phyloP scores from a whole-genome alignment of 1,140 invertebrate species.

The Sesamia nonagrioides region DNA sequence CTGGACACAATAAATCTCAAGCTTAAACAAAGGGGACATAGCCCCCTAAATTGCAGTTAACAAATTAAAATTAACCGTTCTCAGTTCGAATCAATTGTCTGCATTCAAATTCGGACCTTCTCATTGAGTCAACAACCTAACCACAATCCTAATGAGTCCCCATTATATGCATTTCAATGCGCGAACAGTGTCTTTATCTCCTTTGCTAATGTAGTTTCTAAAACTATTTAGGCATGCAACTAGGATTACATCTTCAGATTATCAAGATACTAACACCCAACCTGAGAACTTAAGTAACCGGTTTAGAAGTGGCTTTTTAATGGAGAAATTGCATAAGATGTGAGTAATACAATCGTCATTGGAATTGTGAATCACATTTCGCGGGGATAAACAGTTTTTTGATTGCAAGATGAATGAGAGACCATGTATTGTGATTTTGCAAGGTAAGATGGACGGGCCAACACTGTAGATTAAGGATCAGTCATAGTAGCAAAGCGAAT shows the following conservation, averaged over 20 bases:
- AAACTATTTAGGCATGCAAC: conserved; percentile 33
- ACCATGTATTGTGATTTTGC: conserved; percentile 1
- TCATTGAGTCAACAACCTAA: conserved; percentile 28
- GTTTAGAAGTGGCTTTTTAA: conserved; percentile 25
- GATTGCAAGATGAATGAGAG: conserved; percentile 8
- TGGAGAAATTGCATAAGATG: conserved; percentile 35
- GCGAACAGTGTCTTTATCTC: conserved; percentile 20
- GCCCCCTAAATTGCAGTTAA: conserved; percentile 11
- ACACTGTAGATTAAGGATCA: neutral
- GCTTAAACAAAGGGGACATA: conserved; percentile 11
- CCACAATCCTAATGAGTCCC: conserved; percentile 22
- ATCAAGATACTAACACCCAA: conserved; percentile 31
- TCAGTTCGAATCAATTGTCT: conserved; percentile 34
- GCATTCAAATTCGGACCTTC: conserved; percentile 30
- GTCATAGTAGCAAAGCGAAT: neutral
- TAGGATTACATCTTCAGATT: conserved; percentile 34
- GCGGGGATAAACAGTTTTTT: conserved; percentile 7
- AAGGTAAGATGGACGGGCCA: neutral
- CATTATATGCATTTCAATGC: conserved; percentile 41
- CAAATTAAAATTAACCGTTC: conserved; percentile 23
- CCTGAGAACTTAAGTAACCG: conserved; percentile 25
- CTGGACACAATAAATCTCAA: conserved; percentile 7
- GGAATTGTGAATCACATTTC: conserved; percentile 30
- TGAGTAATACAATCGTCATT: conserved; percentile 32
- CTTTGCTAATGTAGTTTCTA: conserved; percentile 40